A percentile compares a stretch with the other conserved stretches of the same genome.
These are phyloP conservation scores for Anthoptus insignis DNA, from an alignment of 2,888 invertebrate species.

Conservation along the genomic window DNA sequence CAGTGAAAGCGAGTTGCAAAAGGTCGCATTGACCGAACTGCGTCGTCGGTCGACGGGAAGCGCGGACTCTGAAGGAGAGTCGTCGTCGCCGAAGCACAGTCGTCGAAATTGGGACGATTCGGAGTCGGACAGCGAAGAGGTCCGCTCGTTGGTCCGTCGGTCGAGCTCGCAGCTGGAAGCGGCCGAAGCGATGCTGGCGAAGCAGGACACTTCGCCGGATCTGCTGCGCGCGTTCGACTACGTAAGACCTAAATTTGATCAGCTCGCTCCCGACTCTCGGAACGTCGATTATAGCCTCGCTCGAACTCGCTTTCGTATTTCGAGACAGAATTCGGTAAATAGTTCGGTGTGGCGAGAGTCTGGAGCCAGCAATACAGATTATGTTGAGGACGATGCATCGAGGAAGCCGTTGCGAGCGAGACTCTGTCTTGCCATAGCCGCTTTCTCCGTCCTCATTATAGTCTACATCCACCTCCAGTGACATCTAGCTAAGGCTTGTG, in stretches of 20 bases:
- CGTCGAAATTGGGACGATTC: conserved; percentile 76
- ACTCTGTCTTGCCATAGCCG: conserved; percentile 80
- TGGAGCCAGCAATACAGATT: conserved; percentile 63
- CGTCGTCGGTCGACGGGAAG: conserved; percentile 78
- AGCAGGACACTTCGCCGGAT: conserved; percentile 79
- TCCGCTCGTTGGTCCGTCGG: conserved; percentile 88
- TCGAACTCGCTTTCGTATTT: not conserved
- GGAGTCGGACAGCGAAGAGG: conserved; percentile 90
- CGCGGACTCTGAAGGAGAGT: conserved; percentile 73
- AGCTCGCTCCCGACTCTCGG: not conserved
- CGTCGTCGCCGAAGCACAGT: conserved; percentile 74
- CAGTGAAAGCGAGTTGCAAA: conserved; percentile 72
- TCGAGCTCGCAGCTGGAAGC: conserved; percentile 88
- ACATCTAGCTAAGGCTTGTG: conserved; percentile 80
- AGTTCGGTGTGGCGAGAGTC: not conserved
- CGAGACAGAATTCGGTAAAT: not conserved
- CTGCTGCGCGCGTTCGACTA: conserved; percentile 81
- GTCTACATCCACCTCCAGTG: conserved; percentile 83
- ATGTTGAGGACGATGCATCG: conserved; percentile 62
- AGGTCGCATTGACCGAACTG: conserved; percentile 74
- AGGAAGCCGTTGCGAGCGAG: conserved; percentile 74
- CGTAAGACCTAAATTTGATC: conserved; percentile 77
- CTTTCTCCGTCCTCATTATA: conserved; percentile 81
- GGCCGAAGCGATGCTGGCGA: conserved; percentile 86
- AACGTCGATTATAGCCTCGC: not conserved